phyloP scores from a whole-genome alignment of 1,140 invertebrate genomes.

The Ephestia elutella region DNA sequence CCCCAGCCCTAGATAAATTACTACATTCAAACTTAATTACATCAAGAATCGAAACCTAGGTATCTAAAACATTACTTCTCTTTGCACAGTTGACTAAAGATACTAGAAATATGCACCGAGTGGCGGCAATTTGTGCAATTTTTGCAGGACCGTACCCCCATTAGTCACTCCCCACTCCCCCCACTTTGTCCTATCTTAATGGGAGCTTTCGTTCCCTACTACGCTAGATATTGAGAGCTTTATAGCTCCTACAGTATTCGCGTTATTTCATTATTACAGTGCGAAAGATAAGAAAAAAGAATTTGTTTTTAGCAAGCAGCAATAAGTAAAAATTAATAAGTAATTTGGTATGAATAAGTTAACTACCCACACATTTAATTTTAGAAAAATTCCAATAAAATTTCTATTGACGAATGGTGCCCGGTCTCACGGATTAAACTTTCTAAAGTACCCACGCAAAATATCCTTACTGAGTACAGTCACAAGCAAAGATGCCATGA shows the following conservation, averaged over 20 bases:
- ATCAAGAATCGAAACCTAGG: too few relatives aligned
- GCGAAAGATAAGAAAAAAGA: background rate
- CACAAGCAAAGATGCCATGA: too few relatives aligned
- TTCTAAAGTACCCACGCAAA: too few relatives aligned
- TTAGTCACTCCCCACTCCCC: background rate
- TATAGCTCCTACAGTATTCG: background rate
- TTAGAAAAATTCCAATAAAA: too few relatives aligned
- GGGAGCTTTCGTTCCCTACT: background rate
- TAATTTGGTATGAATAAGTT: too few relatives aligned
- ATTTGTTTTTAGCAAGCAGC: background rate
- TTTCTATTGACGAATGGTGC: too few relatives aligned
- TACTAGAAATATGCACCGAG: slow-evolving; percentile 3
- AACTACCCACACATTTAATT: too few relatives aligned
- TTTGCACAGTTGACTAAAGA: background rate
- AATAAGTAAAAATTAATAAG: too few relatives aligned
- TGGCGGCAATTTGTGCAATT: slow-evolving; percentile 1
- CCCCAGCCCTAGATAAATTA: too few relatives aligned
- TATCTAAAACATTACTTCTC: background rate
- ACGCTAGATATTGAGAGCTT: background rate
- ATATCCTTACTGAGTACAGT: too few relatives aligned
- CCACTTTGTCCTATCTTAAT: slow-evolving; percentile 4
- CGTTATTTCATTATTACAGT: background rate
- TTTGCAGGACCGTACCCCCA: background rate
- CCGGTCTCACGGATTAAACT: too few relatives aligned
- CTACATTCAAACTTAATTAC: too few relatives aligned